Base-by-base conservation (phyloP, 1,140 invertebrate genomes). In the Aricia agestis region DNA sequence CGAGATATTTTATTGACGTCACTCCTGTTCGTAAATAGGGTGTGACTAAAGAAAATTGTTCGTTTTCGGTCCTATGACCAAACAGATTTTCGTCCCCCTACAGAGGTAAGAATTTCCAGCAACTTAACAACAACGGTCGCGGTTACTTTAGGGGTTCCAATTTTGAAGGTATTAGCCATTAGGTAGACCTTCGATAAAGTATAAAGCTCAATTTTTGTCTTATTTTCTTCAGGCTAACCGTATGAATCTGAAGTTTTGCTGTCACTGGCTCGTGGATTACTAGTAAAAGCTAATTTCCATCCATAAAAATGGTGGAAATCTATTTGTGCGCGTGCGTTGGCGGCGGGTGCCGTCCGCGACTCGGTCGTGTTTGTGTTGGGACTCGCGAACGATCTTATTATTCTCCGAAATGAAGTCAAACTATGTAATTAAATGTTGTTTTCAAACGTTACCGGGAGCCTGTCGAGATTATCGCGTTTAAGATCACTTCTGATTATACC, bases 371-470 rank as follows among this genome's bases (percentile, higher is more conserved):
- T 89, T 87, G 84, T 85, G 85, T 82, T 79, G 83, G 81, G 83
- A 86, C 82, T 83, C 84, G 79, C 83, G 86, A 87, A 87, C 84
- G 86, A 86, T 83, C 78, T 87, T 83, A 83, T 86, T 86, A 83
- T 86, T 87, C 84, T 73, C 74, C 78, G 84, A 85, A 86, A 72
- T 78, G 73, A 80, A 79, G 76, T 74, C 75, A 79, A 77, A 78
- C 79, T 82, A 79, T 83, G 78, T 78, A 76, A 77, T 81, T 80
- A 80, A 79, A 81, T 41, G 45, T 52, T 68, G 72, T 19, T 18
- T 25, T 63, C 17, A 19, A 17, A 25, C 69, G 18, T 74, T 73
- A 78, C 71, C 72, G 31, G 7, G 9, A 67, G 59, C 18, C 18
- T 11, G 59, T 25, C 19, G 18, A 9, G 18, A 7, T 11, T 63